phyloP scores from a whole-genome alignment of 1,140 invertebrate species.

The Brachionus angularis region DNA sequence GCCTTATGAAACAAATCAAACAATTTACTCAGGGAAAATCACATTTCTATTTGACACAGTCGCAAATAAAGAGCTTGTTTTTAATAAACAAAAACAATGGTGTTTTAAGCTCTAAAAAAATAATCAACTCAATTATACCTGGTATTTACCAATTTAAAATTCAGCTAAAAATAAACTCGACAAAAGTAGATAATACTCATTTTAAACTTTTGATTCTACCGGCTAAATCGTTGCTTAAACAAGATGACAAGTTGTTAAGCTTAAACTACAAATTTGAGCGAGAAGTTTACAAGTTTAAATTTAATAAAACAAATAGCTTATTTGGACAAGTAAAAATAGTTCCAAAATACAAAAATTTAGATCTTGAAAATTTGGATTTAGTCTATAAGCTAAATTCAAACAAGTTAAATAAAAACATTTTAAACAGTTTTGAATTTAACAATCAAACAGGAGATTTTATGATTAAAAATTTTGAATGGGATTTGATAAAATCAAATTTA shows the following conservation, averaged over 20 bases:
- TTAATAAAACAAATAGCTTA: background rate
- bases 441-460: too few relatives aligned
- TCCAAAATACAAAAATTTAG: background rate
- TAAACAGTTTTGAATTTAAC: background rate
- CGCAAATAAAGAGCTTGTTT: slow-evolving; percentile 23
- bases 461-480: too few relatives aligned
- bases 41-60: background rate
- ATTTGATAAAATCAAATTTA: background rate
- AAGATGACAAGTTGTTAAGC: background rate
- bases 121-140: slow-evolving; percentile 16
- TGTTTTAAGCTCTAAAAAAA: slow-evolving; percentile 28
- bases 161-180: slow-evolving; percentile 13
- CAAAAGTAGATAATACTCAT: slow-evolving; percentile 4
- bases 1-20: background rate
- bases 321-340: background rate
- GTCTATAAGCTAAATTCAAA: background rate
- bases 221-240: background rate
- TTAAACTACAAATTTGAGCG: slow-evolving; percentile 15
- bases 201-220: slow-evolving; percentile 2
- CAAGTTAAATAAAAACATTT: background rate
- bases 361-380: background rate
- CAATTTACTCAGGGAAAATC: background rate
- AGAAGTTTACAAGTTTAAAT: slow-evolving; percentile 39
- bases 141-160: slow-evolving; percentile 30
- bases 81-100: slow-evolving; percentile 36